Base-by-base conservation (phyloP, 2,797 vertebrate species). In the Gastrophryne carolinensis region DNA sequence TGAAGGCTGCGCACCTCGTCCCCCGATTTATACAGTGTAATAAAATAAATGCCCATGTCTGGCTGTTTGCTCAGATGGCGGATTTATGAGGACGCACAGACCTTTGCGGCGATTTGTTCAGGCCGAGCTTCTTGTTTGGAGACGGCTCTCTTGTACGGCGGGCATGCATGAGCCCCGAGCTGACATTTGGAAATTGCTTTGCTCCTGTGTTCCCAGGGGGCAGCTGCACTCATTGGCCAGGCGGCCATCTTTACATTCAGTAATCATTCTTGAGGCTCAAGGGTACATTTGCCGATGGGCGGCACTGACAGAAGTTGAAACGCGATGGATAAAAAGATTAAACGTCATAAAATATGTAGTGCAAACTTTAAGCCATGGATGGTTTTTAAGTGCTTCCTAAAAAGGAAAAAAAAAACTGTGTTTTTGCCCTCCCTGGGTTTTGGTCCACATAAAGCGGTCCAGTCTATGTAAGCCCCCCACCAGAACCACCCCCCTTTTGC, bases 161-260 rank as follows among this genome's bases (percentile, higher is more conserved):
- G 58, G 23, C 27, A 44, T 44, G 39, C 34, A 32, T 32, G 61
- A 72, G 24, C 37, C 8, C 11, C 47, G 53, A 60, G 19, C 32
- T 79, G 53, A 71, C 69, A 79, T 69, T 78, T 24, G 37, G 29
- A 68, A 73, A 78, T 78, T 73, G 61, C 68, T 60, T 72, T 78
- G 69, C 54, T 49, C 57, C 57, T 30, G 15, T 6, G 49, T 49
- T 37, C 44, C 49, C 27, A 12, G 30, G 32, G n/a, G 52, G 56
- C 4, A 12, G 24, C 41, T 5, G 7, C 29, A 61, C 26, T n/a
- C 49, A 50, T 17, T 34, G 49, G 44, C 58, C 74, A 71, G 32
- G 44, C 26, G 54, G 60, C 60, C 57, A 57, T 34, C 44, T 44
- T 35, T 77, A 70, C 71, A 54, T 53, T 35, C 27, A 56, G 56